These are phyloP conservation scores for Proteles cristata DNA, from an alignment of 2,113 vertebrate species.

Conservation along the genomic window DNA sequence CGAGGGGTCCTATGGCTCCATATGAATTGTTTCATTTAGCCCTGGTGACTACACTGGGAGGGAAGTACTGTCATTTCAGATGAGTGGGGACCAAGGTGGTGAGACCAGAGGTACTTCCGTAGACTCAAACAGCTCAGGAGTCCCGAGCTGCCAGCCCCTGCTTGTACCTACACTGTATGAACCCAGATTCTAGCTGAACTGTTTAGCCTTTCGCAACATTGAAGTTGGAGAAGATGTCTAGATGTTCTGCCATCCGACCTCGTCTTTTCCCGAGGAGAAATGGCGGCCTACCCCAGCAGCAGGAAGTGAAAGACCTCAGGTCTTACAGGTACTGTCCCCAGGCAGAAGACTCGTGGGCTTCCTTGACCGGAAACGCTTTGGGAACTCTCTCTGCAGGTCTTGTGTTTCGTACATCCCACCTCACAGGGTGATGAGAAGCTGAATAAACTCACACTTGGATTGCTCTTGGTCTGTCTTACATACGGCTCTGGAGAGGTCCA, in stretches of 20 bases:
- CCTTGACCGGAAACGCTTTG: background rate
- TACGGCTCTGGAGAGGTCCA: rapidly evolving
- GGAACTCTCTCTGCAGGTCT: background rate
- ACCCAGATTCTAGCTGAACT: background rate
- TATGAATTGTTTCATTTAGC: rapidly evolving
- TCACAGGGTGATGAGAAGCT: background rate
- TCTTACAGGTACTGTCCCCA: background rate
- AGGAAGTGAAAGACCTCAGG: background rate
- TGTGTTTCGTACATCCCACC: rapidly evolving
- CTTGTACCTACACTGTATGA: background rate
- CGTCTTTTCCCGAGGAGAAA: background rate
- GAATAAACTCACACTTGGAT: background rate
- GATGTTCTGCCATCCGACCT: no score
- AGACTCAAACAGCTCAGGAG: background rate
- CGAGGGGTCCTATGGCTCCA: rapidly evolving
- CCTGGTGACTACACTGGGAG: background rate
- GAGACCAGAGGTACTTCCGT: background rate
- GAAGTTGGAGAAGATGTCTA: background rate
- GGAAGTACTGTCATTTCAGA: background rate
- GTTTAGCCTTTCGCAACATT: rapidly evolving
- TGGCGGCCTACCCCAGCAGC: background rate
- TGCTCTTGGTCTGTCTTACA: background rate
- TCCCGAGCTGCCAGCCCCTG: background rate
- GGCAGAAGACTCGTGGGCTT: background rate
- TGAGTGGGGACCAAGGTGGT: background rate